Evolutionary conservation across 2,797 vertebrate species (phyloP).

Genomic region (Arnoldichthys spilopterus): DNA sequence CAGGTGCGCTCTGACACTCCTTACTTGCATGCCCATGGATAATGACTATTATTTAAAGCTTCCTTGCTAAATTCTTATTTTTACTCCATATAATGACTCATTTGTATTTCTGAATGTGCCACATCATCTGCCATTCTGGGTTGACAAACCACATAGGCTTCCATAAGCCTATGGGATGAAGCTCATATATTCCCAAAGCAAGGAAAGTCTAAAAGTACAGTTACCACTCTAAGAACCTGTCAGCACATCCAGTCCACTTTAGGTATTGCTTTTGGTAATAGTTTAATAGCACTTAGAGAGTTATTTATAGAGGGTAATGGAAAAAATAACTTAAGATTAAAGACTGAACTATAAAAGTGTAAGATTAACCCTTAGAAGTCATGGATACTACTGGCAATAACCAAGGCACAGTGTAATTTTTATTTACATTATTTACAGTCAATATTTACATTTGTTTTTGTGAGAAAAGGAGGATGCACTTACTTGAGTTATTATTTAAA

Average conservation of each 20-base stretch:
- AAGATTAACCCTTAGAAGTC: too few species aligned
- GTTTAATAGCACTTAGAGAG: neutral
- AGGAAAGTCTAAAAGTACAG: neutral
- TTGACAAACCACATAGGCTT: neutral
- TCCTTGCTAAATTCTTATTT: constrained; percentile 20
- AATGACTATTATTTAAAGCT: constrained; percentile 46
- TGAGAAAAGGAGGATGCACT: too few species aligned
- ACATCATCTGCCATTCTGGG: neutral
- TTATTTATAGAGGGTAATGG: too few species aligned
- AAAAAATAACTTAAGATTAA: too few species aligned
- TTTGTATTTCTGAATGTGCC: neutral
- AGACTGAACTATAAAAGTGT: too few species aligned
- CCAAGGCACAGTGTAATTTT: too few species aligned
- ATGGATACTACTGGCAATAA: too few species aligned
- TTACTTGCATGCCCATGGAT: constrained; percentile 21
- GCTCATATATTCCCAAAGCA: neutral
- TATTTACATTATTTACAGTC: too few species aligned
- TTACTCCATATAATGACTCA: constrained; percentile 9
- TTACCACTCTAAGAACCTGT: neutral
- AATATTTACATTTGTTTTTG: too few species aligned
- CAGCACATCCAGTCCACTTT: neutral
- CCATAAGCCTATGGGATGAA: neutral
- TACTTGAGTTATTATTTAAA: too few species aligned
- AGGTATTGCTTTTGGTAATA: neutral
- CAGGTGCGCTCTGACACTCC: constrained; percentile 28